Conservation (phyloP, 2,113 vertebrate species). For the Micronisus gabar region DNA sequence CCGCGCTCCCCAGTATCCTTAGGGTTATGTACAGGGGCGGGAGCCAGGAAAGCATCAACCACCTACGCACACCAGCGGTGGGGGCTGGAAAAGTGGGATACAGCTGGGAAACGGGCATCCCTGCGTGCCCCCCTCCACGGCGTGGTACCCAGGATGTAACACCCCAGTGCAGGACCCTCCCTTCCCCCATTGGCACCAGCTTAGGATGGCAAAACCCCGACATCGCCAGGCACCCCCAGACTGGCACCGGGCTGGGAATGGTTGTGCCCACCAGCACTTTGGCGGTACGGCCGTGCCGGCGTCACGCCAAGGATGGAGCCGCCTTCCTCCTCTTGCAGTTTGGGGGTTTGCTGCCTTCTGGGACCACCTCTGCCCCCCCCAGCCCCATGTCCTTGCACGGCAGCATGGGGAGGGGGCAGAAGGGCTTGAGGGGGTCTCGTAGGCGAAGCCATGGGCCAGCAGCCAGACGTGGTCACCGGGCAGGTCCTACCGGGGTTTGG, state of each 20-base stretch:
- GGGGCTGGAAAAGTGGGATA: no score
- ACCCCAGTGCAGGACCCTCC: no score
- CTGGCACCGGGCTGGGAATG: background rate
- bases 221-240: fast-evolving
- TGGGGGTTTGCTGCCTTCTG: background rate
- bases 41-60: no score
- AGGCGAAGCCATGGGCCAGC: background rate
- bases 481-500: background rate
- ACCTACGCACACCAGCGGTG: no score
- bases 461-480: background rate
- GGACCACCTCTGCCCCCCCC: background rate
- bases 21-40: no score
- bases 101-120: no score
- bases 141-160: no score
- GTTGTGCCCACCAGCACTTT: background rate
- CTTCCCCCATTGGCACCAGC: no score
- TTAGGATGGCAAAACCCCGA: background rate
- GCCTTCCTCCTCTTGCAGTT: background rate
- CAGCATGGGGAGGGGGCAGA: no score
- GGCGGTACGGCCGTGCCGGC: background rate
- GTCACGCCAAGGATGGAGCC: fast-evolving
- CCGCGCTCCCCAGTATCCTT: background rate
- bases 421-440: background rate
- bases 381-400: background rate
- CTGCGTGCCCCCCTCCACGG: no score